phyloP scores from a whole-genome alignment of 2,888 invertebrate genomes.

The Hyposoter dolosus region DNA sequence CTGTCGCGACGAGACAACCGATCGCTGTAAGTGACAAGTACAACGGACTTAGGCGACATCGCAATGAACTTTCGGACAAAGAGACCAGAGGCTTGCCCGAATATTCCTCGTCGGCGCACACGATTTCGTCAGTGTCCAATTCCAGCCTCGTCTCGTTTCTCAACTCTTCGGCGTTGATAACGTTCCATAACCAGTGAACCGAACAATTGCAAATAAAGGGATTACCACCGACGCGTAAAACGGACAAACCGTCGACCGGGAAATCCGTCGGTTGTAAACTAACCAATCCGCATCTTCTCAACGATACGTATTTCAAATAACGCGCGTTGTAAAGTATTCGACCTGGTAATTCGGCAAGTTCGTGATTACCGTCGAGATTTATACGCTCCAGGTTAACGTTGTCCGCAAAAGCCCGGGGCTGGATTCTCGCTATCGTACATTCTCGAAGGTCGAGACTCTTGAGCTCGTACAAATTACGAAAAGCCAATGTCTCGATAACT shows the following conservation, averaged over 20 bases:
- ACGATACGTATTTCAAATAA: slow-evolving; percentile 90
- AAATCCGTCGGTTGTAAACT: slow-evolving; percentile 93
- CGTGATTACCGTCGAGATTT: slow-evolving; percentile 91
- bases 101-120: slow-evolving; percentile 82
- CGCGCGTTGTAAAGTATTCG: slow-evolving; percentile 94
- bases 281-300: slow-evolving; percentile 91
- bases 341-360: slow-evolving; percentile 91
- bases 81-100: slow-evolving; percentile 81
- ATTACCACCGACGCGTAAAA: slow-evolving; percentile 92
- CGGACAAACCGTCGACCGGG: slow-evolving; percentile 92
- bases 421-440: slow-evolving; percentile 87
- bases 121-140: slow-evolving; percentile 81
- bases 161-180: slow-evolving; percentile 85
- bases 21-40: slow-evolving; percentile 82
- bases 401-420: slow-evolving; percentile 93
- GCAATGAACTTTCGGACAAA: slow-evolving; percentile 80
- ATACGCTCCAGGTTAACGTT: slow-evolving; percentile 93
- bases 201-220: slow-evolving; percentile 95
- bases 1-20: slow-evolving; percentile 82
- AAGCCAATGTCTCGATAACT: slow-evolving; percentile 91
- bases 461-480: slow-evolving; percentile 93
- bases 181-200: slow-evolving; percentile 93
- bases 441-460: slow-evolving; percentile 89
- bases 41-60: slow-evolving; percentile 80
- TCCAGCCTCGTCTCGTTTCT: slow-evolving; percentile 82